Base-by-base conservation (phyloP, 2,888 invertebrate genomes). In the Agrotis clavis region DNA sequence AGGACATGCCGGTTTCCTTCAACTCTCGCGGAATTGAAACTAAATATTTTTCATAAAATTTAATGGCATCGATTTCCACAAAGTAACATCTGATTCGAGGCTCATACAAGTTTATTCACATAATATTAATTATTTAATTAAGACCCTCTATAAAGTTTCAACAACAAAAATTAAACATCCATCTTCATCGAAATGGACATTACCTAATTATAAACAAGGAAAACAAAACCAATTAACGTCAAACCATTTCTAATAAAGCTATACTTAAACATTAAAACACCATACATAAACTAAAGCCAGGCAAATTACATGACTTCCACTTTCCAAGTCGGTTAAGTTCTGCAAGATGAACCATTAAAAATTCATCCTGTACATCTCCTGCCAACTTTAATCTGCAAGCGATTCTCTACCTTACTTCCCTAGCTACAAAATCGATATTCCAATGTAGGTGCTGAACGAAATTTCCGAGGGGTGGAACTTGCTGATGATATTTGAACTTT, bases 331-430 rank as follows among this genome's bases (percentile, higher is more conserved):
- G 74, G 80, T 64, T 76, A 67, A 69, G 56, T 69, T 63, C 80
- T 75, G 76, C 75, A 80, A 85, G 80, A 79, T 79, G 65, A 57
- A 41, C 48, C 66, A 89, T 89, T 86, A 88, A 88, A 88, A 86
- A 89, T 85, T 86, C 89, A 88, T 53, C 56, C 83, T 86, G 85
- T 88, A 85, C 78, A 80, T 72, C 71, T 60, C 67, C 41, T 62
- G 57, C 77, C 71, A 66, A 74, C 79, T 68, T 66, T 18, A 47
- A 63, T 71, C 50, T 51, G n/a, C 71, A 79, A 48, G 59, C 65
- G 68, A 86, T 71, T 76, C 62, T 71, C 35, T 30, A 79, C 87
- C 74, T 78, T 89, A 86, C 19, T 0, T 0, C 1, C 1, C 0
- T 25, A 0, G 0, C 0, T 4, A 3, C 35, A 79, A 72, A 48